Conservation (phyloP, 2,797 vertebrate genomes). For the Phaenicophaeus curvirostris region DNA sequence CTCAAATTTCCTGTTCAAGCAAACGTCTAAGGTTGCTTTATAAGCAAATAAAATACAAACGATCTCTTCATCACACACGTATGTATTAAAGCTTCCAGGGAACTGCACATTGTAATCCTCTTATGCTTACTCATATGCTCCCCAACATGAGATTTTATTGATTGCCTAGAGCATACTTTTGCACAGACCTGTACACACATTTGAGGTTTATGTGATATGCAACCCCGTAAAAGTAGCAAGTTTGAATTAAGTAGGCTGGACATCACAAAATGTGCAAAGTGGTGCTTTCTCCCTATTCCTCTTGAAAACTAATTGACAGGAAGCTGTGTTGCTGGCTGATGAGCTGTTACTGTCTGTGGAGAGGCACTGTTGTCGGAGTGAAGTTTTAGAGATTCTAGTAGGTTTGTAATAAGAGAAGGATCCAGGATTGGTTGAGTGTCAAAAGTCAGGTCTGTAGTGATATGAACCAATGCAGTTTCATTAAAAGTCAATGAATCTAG, state of each 20-base stretch:
- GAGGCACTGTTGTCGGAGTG: background rate
- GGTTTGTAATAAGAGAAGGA: background rate
- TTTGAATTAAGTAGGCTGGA: background rate
- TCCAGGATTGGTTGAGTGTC: background rate
- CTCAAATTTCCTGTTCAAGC: background rate
- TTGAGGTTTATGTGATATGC: background rate
- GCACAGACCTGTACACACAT: background rate
- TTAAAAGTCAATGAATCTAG: background rate
- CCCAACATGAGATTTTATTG: background rate
- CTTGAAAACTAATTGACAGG: background rate
- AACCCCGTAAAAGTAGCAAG: rapidly evolving
- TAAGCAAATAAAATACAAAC: constrained; percentile 33
- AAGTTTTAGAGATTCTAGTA: background rate
- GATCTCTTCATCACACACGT: background rate
- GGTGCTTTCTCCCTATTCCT: background rate
- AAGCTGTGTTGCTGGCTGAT: background rate
- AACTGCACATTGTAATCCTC: background rate
- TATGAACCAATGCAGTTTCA: background rate
- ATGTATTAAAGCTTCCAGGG: background rate
- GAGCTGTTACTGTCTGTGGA: background rate
- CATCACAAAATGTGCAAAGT: background rate
- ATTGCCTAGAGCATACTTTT: background rate
- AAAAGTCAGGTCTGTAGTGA: background rate
- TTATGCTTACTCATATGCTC: background rate
- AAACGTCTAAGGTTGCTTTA: background rate